Conservation (phyloP, 2,797 vertebrate genomes). For the Chelidonichthys spinosus region DNA sequence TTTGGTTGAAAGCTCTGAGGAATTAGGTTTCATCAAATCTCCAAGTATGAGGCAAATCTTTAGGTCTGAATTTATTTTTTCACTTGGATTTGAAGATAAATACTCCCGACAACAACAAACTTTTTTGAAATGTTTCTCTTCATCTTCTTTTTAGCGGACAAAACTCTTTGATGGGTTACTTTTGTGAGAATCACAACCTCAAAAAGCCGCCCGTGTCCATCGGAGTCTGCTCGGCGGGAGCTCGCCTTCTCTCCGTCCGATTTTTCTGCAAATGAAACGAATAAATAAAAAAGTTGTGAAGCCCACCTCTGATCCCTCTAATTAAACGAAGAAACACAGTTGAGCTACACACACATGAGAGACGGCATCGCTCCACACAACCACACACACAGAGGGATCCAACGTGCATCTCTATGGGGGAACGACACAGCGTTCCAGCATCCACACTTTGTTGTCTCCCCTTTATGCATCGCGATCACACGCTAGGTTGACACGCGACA, state of each 20-base stretch:
- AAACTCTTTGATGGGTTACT: constrained; percentile 57
- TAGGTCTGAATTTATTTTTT: constrained; percentile 4
- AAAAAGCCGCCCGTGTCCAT: constrained; percentile 64
- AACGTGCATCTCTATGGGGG: constrained; percentile 59
- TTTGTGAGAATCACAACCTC: constrained; percentile 65
- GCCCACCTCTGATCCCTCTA: constrained; percentile 81
- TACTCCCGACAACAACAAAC: constrained; percentile 38
- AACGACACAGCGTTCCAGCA: constrained; percentile 58
- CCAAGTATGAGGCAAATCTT: not conserved
- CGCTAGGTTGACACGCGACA: constrained; percentile 74
- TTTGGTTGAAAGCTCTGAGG: not conserved
- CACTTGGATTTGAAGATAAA: constrained; percentile 37
- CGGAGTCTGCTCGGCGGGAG: constrained; percentile 71
- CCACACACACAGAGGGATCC: constrained; percentile 47
- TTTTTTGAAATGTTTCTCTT: constrained; percentile 9
- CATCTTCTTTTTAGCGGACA: constrained; percentile 7
- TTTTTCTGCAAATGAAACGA: constrained; percentile 31
- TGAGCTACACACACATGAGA: constrained; percentile 65
- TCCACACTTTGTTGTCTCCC: constrained; percentile 67
- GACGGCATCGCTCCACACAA: constrained; percentile 32
- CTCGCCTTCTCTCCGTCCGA: constrained; percentile 60
- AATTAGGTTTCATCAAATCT: constrained; percentile 1
- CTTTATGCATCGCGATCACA: constrained; percentile 69
- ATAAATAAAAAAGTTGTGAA: constrained; percentile 74
- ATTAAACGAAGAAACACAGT: constrained; percentile 83